Percentiles rank a stretch among this genome's conserved stretches.
Evolutionary conservation across 2,797 vertebrate species (phyloP).

Genomic region (Lepidocolaptes lacrymiger): DNA sequence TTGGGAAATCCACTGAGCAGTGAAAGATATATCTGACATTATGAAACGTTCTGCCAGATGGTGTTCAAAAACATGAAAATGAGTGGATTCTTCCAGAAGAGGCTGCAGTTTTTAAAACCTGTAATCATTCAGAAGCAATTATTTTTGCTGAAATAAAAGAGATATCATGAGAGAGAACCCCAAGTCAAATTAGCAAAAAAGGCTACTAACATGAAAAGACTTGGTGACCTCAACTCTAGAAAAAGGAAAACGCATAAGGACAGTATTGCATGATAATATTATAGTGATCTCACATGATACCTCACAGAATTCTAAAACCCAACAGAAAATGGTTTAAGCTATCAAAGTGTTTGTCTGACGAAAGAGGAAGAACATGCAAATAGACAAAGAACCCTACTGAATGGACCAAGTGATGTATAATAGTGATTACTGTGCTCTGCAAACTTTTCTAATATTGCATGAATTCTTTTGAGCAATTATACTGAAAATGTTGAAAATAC

Average conservation of each 20-base stretch:
- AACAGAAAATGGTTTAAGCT: neutral
- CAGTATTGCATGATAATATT: neutral
- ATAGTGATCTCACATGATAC: neutral
- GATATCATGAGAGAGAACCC: neutral
- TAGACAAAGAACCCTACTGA: conserved; percentile 6
- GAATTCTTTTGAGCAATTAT: conserved; percentile 68
- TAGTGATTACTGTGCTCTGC: neutral
- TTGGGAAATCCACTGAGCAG: neutral
- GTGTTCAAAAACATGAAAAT: neutral
- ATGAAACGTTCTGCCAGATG: neutral
- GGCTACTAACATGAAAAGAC: neutral
- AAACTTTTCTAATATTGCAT: conserved; percentile 45
- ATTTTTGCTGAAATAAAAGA: neutral
- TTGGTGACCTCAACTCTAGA: neutral
- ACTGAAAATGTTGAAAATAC: conserved; percentile 53
- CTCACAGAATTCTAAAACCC: neutral
- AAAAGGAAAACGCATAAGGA: neutral
- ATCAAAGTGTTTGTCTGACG: neutral
- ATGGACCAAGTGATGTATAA: conserved; percentile 2
- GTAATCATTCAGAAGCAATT: no score
- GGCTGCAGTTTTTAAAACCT: neutral
- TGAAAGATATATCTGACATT: neutral
- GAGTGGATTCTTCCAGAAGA: neutral
- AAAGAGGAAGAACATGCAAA: neutral
- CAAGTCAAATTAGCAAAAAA: neutral